phyloP scores from a whole-genome alignment of 2,888 invertebrate species.

The Orthosia cruda region DNA sequence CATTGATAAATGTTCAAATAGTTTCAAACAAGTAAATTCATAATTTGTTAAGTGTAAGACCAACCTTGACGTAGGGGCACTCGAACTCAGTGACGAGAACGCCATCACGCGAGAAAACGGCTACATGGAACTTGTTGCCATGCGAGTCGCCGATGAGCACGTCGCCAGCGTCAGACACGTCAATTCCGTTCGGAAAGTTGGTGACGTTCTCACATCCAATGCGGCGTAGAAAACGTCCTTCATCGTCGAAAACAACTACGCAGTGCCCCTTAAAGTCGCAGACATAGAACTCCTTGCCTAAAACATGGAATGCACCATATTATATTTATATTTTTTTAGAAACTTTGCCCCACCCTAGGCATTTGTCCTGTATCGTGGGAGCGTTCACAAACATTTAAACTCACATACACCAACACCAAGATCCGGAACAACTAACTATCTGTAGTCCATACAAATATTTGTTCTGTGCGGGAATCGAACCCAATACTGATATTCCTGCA shows the following conservation, averaged over 20 bases:
- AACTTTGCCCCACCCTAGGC: too few species aligned
- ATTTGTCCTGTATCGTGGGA: too few species aligned
- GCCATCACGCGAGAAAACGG: constrained; percentile 98
- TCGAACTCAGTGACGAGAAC: constrained; percentile 97
- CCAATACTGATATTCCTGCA: too few species aligned
- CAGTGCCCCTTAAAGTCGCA: constrained; percentile 99
- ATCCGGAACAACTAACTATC: too few species aligned
- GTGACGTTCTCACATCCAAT: constrained; percentile 99
- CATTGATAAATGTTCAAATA: background rate
- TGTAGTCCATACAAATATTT: too few species aligned
- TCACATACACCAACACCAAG: too few species aligned
- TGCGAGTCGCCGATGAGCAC: constrained; percentile 99
- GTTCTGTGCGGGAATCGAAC: too few species aligned
- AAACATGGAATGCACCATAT: constrained; percentile 49
- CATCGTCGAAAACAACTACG: constrained; percentile 98
- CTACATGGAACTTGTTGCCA: constrained; percentile 99
- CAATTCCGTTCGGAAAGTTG: constrained; percentile 99
- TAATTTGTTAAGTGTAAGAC: constrained; percentile 31
- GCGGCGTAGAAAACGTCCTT: constrained; percentile 97
- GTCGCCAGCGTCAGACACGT: constrained; percentile 99
- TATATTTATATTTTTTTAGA: too few species aligned
- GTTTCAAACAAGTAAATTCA: background rate
- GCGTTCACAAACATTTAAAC: too few species aligned
- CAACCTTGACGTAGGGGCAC: constrained; percentile 99
- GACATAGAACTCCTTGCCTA: constrained; percentile 98